Conservation (phyloP, 2,113 vertebrate species). For the Ariopsis seemanni region DNA sequence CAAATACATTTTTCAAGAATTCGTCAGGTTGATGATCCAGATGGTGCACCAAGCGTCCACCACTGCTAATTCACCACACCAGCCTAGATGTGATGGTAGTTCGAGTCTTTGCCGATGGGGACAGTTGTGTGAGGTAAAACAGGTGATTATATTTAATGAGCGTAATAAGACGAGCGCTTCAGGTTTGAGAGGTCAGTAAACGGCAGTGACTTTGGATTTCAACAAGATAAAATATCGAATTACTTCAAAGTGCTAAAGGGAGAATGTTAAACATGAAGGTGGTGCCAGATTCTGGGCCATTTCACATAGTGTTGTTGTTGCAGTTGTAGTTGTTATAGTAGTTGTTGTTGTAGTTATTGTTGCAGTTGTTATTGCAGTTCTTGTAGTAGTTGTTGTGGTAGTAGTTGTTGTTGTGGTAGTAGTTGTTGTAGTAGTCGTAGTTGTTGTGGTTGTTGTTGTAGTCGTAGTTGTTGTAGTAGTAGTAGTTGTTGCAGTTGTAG, state of each 20-base stretch:
- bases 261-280: constrained; percentile 8
- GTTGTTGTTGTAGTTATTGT: too few species aligned
- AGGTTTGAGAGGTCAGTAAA: constrained; percentile 35
- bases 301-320: not conserved
- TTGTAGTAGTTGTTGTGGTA: too few species aligned
- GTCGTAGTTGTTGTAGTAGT: too few species aligned
- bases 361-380: too few species aligned
- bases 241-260: not conserved
- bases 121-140: constrained; percentile 32
- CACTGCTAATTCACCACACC: not conserved
- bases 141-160: constrained; percentile 42
- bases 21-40: constrained; percentile 21
- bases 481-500: too few species aligned
- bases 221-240: not conserved
- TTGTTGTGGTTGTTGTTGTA: too few species aligned
- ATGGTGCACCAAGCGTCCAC: not conserved
- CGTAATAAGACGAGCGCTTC: constrained; percentile 18
- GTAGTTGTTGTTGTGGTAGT: too few species aligned
- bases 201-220: constrained; percentile 8
- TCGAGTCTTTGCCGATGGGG: constrained; percentile 6
- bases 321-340: too few species aligned
- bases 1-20: constrained; percentile 1
- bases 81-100: not conserved
- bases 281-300: not conserved
- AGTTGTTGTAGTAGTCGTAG: too few species aligned